Base-by-base conservation (phyloP, 2,113 vertebrate species). In the Peucedramus taeniatus region DNA sequence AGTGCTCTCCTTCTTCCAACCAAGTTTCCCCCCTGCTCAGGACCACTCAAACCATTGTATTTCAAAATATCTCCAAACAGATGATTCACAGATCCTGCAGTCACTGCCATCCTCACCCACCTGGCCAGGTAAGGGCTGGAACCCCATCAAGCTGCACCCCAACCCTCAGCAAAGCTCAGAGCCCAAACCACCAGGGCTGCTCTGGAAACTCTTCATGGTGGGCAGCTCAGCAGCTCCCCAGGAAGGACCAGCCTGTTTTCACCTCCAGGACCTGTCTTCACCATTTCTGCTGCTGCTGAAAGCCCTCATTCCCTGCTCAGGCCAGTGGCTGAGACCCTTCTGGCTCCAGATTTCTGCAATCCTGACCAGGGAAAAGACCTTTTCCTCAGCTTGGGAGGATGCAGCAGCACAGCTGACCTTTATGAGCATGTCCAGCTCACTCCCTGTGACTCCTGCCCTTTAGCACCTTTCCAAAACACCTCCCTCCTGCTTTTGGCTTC, bases 381-480 rank as follows among this genome's bases (percentile, higher is more conserved):
- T 66, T n/a, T 31, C 63, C 84, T 87, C 59, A 57, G 19, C 39
- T 7, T 28, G 45, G 40, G 59, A 50, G 51, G 28, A 20, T 47
- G 12, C 6, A 68, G 56, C 60, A 72, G 2, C 64, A 22, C 15
- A 2, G 42, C n/a, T 61, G 53, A 65, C 14, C 66, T 71, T 65
- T 3, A 6, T 0, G 1, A 5, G 1, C 1, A 1, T 1, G 10
- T 30, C 75, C 54, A 79, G 44, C 68, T 80, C 17, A 4, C 10
- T 80, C 26, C 39, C 76, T 79, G 40, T 44, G 35, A 60, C 35
- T 57, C 69, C 72, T 22, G 40, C 27, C 10, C 64, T 31, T 4
- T 4, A 60, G 21, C 28, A 72, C 20, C 28, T 42, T 54, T 56
- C 30, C 60, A 42, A 27, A 80, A 61, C 75, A 33, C 54, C 54